Base-by-base conservation (phyloP, 2,797 vertebrate genomes). In the Pelochelys cantorii region DNA sequence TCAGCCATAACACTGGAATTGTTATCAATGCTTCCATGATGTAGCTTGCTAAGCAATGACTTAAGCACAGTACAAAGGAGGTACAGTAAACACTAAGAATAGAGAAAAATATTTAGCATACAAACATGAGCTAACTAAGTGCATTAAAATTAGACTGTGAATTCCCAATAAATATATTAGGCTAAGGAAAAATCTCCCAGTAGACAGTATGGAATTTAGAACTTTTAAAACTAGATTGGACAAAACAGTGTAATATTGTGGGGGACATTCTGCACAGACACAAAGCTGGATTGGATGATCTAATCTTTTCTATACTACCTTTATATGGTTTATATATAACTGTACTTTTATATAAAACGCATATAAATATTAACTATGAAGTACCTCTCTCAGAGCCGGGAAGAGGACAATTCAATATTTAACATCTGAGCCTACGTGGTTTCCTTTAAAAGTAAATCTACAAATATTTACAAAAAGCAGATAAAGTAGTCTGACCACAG, bases 331-430 rank as follows among this genome's bases (percentile, higher is more conserved):
- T 89, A 80, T 68, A 59, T 31, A 12, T 42, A 31, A 18, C 55
- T 84, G 85, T 48, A 48, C 42, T 48, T 48, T 48, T 8, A 48
- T 86, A 86, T 85, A 88, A 94, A 93, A 92, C 77, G 59, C 31
- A 59, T 85, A 54, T 88, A 93, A 92, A 89, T 94, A 92, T 90
- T 87, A 88, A 89, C 88, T 96, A 84, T 42, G 91, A 96, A 96
- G 94, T 92, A 71, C 8, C 10, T 84, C 86, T 88, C 60, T 90
- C 20, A 79, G 65, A 86, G 20, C 75, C 74, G 57, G 84, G 57
- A 82, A 79, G 91, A 83, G 9, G 56, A 89, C 1, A 91, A 75
- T 89, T 95, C 78, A 90, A 8, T 94, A 93, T 94, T 94, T 95
- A 91, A 94, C 53, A 54, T 81, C 13, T 80, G 79, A 79, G 71